Evolutionary conservation across 2,113 vertebrate species (phyloP).

Genomic region (Neogale vison): DNA sequence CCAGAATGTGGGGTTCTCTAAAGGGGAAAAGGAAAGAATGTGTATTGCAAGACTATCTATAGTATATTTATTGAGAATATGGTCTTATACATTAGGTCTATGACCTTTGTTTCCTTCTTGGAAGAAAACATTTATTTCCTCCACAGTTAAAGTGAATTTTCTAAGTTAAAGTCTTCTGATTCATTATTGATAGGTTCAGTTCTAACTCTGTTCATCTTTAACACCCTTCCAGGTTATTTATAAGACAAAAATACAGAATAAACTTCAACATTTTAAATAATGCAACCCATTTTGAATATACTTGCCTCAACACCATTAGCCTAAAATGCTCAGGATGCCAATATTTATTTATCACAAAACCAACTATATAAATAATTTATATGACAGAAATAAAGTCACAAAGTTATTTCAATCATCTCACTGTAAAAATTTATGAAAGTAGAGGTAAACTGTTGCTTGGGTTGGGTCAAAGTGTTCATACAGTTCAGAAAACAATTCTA

Average conservation of each 20-base stretch:
- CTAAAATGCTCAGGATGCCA: background rate
- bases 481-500: background rate
- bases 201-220: background rate
- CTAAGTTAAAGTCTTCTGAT: background rate
- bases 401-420: background rate
- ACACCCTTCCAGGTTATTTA: background rate
- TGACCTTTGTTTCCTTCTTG: background rate
- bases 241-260: background rate
- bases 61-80: background rate
- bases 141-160: background rate
- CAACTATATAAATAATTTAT: background rate
- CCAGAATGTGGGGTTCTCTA: background rate
- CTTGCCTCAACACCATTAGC: background rate
- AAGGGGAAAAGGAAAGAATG: background rate
- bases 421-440: background rate
- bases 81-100: background rate
- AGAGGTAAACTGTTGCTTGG: background rate
- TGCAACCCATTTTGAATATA: background rate
- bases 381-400: background rate
- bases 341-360: background rate
- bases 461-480: background rate
- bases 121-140: background rate
- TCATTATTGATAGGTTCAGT: background rate
- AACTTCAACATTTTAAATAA: conserved; percentile 14
- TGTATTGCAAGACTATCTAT: background rate